Evolutionary conservation across 1,140 invertebrate species (phyloP).

Genomic region (Zaprionus camerounensis): DNA sequence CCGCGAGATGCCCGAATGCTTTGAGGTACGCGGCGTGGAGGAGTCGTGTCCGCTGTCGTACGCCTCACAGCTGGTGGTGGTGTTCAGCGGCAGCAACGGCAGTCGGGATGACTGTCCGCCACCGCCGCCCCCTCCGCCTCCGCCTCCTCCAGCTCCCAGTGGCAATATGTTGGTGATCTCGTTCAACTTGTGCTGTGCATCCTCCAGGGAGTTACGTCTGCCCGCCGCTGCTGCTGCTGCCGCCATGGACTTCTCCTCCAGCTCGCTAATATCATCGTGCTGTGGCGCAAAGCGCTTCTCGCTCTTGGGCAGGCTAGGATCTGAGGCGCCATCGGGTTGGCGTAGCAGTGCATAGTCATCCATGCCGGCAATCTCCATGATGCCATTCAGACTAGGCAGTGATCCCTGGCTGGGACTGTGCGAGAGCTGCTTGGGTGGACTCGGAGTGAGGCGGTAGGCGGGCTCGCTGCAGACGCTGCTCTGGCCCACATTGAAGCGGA

Average conservation of each 20-base stretch:
- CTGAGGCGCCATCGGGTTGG: slow-evolving; percentile 95
- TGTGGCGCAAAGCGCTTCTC: slow-evolving; percentile 83
- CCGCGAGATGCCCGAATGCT: slow-evolving; percentile 90
- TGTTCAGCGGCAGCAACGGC: slow-evolving; percentile 77
- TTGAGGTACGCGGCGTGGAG: slow-evolving; percentile 90
- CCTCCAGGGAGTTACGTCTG: slow-evolving; percentile 88
- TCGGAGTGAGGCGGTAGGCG: slow-evolving; percentile 81
- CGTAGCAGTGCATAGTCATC: slow-evolving; percentile 88
- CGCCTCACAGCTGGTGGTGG: slow-evolving; percentile 85
- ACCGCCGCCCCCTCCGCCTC: too few species aligned
- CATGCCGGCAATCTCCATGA: slow-evolving; percentile 87
- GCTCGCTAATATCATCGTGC: slow-evolving; percentile 73
- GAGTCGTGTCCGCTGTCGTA: slow-evolving; percentile 93
- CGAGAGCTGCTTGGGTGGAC: slow-evolving; percentile 82
- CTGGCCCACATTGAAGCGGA: slow-evolving; percentile 89
- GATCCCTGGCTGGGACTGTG: slow-evolving; percentile 82
- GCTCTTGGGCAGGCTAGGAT: slow-evolving; percentile 93
- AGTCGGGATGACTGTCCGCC: slow-evolving; percentile 84
- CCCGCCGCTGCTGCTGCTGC: slow-evolving; percentile 60
- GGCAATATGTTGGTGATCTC: slow-evolving; percentile 83
- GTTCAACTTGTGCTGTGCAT: slow-evolving; percentile 86
- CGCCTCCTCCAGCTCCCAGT: slow-evolving; percentile 57
- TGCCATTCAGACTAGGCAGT: slow-evolving; percentile 81
- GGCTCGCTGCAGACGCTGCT: slow-evolving; percentile 88
- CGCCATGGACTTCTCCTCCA: slow-evolving; percentile 86